Evolutionary conservation across 2,888 invertebrate species (phyloP).

Genomic region (Caenorhabditis japonica): DNA sequence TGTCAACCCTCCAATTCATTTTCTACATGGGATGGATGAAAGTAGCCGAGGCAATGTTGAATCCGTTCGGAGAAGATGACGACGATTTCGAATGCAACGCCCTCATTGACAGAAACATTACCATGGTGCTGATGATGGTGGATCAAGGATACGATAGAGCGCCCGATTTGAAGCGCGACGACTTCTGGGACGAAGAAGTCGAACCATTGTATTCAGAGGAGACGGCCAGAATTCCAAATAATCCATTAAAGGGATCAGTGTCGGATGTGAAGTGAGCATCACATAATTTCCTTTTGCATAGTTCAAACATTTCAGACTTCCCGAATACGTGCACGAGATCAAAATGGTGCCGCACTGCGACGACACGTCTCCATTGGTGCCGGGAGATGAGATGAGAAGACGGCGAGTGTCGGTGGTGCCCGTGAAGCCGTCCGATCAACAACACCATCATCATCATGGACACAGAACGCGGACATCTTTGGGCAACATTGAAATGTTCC

Average conservation of each 20-base stretch:
- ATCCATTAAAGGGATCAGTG: slow-evolving; percentile 59
- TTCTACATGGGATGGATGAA: slow-evolving; percentile 77
- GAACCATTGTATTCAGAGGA: slow-evolving; percentile 66
- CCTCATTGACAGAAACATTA: slow-evolving; percentile 69
- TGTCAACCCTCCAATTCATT: slow-evolving; percentile 75
- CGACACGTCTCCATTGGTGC: slow-evolving; percentile 47
- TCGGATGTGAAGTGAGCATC: slow-evolving; percentile 54
- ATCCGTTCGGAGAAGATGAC: slow-evolving; percentile 70
- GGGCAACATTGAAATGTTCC: slow-evolving; percentile 61
- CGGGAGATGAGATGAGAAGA: slow-evolving; percentile 42
- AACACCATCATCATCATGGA: slow-evolving; percentile 37
- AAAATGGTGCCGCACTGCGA: slow-evolving; percentile 65
- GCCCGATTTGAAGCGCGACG: slow-evolving; percentile 70
- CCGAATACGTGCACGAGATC: slow-evolving; percentile 63
- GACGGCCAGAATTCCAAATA: slow-evolving; percentile 60
- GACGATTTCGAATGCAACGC: slow-evolving; percentile 70
- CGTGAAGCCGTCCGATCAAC: slow-evolving; percentile 56
- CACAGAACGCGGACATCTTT: slow-evolving; percentile 54
- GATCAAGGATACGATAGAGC: slow-evolving; percentile 73
- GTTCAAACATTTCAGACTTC: slow-evolving; percentile 62
- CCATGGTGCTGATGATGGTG: slow-evolving; percentile 74
- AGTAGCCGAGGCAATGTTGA: slow-evolving; percentile 70
- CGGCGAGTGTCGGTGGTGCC: slow-evolving; percentile 61
- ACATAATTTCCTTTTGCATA: neutral
- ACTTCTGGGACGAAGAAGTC: slow-evolving; percentile 73